Evolutionary conservation across 2,888 invertebrate genomes (phyloP).

Genomic region (Tinea trinotella): DNA sequence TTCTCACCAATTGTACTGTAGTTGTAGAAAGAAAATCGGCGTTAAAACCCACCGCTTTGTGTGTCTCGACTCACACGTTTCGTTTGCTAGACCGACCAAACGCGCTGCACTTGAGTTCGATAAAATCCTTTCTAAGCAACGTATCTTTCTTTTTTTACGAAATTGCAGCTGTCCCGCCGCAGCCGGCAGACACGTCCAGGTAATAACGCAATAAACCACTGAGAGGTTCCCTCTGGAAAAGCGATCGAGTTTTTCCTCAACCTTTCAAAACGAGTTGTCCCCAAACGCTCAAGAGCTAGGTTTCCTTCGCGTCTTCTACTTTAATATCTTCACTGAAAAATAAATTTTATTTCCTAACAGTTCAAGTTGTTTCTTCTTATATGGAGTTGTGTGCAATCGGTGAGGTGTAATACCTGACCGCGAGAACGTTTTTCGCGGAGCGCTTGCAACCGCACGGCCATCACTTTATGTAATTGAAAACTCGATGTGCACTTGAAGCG

Average conservation of each 20-base stretch:
- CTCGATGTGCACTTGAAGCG: slow-evolving; percentile 63
- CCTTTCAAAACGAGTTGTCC: slow-evolving; percentile 63
- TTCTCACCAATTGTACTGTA: slow-evolving; percentile 7
- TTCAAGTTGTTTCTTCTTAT: slow-evolving; percentile 23
- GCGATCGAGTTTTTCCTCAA: slow-evolving; percentile 69
- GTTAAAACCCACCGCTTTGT: slow-evolving; percentile 5
- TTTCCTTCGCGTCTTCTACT: slow-evolving; percentile 3
- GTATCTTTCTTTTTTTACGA: slow-evolving; percentile 65
- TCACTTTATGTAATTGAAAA: slow-evolving; percentile 72
- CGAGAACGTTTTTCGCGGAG: slow-evolving; percentile 56
- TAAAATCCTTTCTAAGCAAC: slow-evolving; percentile 65
- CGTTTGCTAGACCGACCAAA: slow-evolving; percentile 1
- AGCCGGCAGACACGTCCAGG: slow-evolving; percentile 63
- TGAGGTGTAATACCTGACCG: slow-evolving; percentile 54
- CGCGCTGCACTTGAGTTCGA: slow-evolving; percentile 43
- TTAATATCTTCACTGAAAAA: slow-evolving; percentile 34
- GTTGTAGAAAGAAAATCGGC: slow-evolving; percentile 15
- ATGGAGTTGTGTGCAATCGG: slow-evolving; percentile 50
- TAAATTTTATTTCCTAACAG: slow-evolving; percentile 42
- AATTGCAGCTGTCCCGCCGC: slow-evolving; percentile 66
- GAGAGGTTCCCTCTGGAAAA: slow-evolving; percentile 68
- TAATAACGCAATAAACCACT: slow-evolving; percentile 73
- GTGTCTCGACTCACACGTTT: slow-evolving; percentile 14
- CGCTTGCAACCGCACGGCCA: slow-evolving; percentile 50
- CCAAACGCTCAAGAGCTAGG: slow-evolving; percentile 22